Percentiles rank a stretch among this genome's conserved stretches.
Conservation (phyloP, 2,888 invertebrate species). For the Cyrtodaria siliqua region DNA sequence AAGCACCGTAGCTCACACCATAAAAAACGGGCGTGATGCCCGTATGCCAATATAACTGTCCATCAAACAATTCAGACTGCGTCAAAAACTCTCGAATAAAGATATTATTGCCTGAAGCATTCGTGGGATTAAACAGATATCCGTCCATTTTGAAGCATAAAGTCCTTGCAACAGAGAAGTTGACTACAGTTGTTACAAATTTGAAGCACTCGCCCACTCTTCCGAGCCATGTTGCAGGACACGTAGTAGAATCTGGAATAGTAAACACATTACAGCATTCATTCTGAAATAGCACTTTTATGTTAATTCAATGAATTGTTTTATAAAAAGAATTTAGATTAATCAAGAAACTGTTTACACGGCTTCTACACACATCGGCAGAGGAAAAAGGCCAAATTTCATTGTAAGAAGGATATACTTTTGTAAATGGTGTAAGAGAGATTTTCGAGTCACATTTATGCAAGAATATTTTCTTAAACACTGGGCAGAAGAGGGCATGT, state of each 20-base stretch:
- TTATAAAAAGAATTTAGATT: too few species aligned
- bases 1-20: conserved; percentile 28
- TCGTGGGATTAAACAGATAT: conserved; percentile 47
- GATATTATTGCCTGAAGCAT: not conserved
- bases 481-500: too few species aligned
- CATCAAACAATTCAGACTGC: conserved; percentile 27
- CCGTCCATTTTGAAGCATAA: conserved; percentile 29
- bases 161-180: conserved; percentile 2
- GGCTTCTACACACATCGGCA: too few species aligned
- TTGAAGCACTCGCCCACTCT: conserved; percentile 34
- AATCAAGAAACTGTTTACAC: too few species aligned
- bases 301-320: too few species aligned
- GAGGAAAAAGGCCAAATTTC: too few species aligned
- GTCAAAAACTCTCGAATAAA: conserved; percentile 25
- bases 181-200: not conserved
- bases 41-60: conserved; percentile 18
- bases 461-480: too few species aligned
- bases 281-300: too few species aligned
- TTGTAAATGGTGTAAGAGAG: too few species aligned
- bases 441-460: too few species aligned
- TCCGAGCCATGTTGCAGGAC: conserved; percentile 50
- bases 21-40: conserved; percentile 31
- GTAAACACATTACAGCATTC: too few species aligned
- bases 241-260: conserved; percentile 39
- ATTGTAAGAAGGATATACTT: too few species aligned